Conservation (phyloP, 2,797 vertebrate genomes). For the Rhincodon typus region DNA sequence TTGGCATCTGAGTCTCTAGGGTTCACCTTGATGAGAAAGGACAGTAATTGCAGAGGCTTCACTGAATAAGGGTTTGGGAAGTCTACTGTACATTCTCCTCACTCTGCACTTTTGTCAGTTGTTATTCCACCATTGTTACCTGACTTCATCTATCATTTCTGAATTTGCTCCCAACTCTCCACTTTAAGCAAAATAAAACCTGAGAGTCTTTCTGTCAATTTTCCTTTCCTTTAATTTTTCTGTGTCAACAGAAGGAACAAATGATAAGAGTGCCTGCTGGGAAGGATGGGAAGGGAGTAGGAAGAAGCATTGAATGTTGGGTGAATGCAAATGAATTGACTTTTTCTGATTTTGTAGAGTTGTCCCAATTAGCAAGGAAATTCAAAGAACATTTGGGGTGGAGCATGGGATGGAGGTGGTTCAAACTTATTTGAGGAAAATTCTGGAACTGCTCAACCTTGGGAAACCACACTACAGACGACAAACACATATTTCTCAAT, state of each 20-base stretch:
- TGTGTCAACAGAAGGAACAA: neutral
- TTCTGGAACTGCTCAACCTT: neutral
- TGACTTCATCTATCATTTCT: neutral
- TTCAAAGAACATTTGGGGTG: neutral
- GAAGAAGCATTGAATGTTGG: neutral
- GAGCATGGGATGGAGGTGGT: neutral
- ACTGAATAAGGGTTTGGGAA: neutral
- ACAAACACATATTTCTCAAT: neutral
- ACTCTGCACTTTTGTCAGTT: neutral
- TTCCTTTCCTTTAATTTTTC: neutral
- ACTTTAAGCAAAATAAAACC: neutral
- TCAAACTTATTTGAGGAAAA: neutral
- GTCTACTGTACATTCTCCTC: neutral
- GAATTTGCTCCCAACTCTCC: neutral
- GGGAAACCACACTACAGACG: neutral
- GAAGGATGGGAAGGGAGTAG: neutral
- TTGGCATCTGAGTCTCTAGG: neutral
- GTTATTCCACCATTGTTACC: neutral
- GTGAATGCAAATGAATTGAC: neutral
- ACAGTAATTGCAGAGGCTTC: neutral
- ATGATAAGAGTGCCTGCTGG: neutral
- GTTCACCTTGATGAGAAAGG: neutral
- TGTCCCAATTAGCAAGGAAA: neutral
- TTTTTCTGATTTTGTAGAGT: neutral
- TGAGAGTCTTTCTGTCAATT: neutral